Conservation (phyloP, 1,140 invertebrate genomes). For the Lepidostoma basale region DNA sequence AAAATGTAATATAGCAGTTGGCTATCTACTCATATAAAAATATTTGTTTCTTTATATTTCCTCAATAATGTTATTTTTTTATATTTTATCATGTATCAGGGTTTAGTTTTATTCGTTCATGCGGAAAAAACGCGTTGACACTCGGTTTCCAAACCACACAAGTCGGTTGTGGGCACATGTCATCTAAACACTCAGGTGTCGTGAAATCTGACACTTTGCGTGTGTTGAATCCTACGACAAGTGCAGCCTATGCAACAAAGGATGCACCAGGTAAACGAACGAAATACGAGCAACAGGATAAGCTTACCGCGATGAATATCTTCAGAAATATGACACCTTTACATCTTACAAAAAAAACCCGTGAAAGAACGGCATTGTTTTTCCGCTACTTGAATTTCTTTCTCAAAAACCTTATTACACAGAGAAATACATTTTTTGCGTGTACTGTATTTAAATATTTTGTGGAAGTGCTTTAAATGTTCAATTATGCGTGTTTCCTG, state of each 20-base stretch:
- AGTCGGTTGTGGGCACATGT: background rate
- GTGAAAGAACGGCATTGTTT: slow-evolving; percentile 2
- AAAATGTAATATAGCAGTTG: too few relatives aligned
- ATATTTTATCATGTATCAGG: too few relatives aligned
- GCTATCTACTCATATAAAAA: too few relatives aligned
- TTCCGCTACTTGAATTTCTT: background rate
- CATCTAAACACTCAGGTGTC: slow-evolving; percentile 9
- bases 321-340: slow-evolving; percentile 12
- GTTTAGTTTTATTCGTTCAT: slow-evolving; percentile 1
- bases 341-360: slow-evolving; percentile 2
- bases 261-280: slow-evolving; percentile 12
- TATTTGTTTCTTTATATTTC: too few relatives aligned
- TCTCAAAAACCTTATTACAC: background rate
- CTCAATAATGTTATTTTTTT: too few relatives aligned
- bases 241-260: slow-evolving; percentile 20
- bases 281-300: slow-evolving; percentile 1
- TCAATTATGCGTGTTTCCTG: background rate
- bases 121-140: background rate
- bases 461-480: background rate
- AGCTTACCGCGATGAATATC: slow-evolving; percentile 7
- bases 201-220: slow-evolving; percentile 13
- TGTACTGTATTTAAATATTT: background rate
- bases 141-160: background rate
- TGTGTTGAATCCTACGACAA: background rate
- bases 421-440: background rate